Conservation (phyloP, 30 jellyfish, hydroid and myxozoan species). For the Calvadosia cruxmelitensis region DNA sequence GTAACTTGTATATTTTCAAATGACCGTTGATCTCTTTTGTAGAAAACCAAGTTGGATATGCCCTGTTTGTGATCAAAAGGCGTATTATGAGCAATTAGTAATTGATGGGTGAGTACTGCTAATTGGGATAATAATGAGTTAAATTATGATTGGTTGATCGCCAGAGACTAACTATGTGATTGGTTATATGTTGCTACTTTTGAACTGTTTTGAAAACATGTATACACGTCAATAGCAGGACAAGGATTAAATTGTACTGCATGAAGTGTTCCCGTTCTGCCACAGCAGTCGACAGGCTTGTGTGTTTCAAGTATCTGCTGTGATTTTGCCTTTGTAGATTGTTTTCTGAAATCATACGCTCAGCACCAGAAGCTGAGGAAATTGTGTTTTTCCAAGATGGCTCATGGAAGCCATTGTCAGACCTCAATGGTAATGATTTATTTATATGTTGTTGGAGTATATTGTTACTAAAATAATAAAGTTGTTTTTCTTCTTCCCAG, state of each 20-base stretch:
- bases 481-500: too few relatives aligned
- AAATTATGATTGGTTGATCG: too few relatives aligned
- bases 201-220: too few relatives aligned
- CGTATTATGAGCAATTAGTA: slow-evolving; percentile 56
- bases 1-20: not conserved
- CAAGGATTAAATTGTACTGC: not conserved
- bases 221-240: too few relatives aligned
- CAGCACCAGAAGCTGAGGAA: slow-evolving; percentile 61
- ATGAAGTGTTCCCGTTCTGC: too few relatives aligned
- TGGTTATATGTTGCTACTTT: too few relatives aligned
- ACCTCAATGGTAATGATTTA: too few relatives aligned
- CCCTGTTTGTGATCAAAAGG: slow-evolving; percentile 92
- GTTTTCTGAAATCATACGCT: slow-evolving; percentile 52
- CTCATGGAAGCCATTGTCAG: slow-evolving; percentile 80
- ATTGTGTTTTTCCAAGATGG: slow-evolving; percentile 78
- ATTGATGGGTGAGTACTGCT: slow-evolving; percentile 61
- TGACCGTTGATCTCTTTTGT: not conserved
- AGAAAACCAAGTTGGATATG: slow-evolving; percentile 95
- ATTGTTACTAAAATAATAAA: too few relatives aligned
- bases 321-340: slow-evolving; percentile 18
- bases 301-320: not conserved
- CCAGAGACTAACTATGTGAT: too few relatives aligned
- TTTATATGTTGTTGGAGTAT: too few relatives aligned
- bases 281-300: too few relatives aligned
- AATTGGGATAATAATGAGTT: too few relatives aligned